Evolutionary conservation across 2,888 invertebrate genomes (phyloP), one percentile per base, ranked within the genome.

Genomic region (Hydrotaea diabolus): DNA sequence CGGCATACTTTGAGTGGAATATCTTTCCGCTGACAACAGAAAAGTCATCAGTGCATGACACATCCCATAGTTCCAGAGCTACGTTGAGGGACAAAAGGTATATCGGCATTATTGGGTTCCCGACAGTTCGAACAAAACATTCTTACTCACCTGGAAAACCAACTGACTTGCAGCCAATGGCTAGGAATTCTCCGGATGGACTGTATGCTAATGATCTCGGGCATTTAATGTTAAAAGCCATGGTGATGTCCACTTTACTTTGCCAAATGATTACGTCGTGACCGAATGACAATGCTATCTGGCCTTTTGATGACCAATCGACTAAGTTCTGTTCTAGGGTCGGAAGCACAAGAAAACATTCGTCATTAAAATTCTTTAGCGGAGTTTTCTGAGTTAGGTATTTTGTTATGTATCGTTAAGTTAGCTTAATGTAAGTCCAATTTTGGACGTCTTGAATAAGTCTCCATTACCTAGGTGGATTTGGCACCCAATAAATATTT

Each of bases 211-310:
- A 78, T 0, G 91, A 87, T 11, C 86, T 86, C 0, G 89, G 88
- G 21, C 88, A 86, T 5, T 87, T 88, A 0, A 91, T 88, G 49
- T 87, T 88, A 39, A 90, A 92, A 0, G 90, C 83, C 88, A 90
- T 87, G 2, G 91, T 92, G 8, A 88, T 81, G 53, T 90, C 89
- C 15, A 89, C 87, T 0, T 87, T 82, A 21, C 90, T 89, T 9
- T 87, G 88, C 91, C 92, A 92, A 17, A 92, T 84, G 36, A 92
- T 90, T 5, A 92, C 86, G 69, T 92, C 91, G n/a, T 88, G 82
- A 1, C 89, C 90, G 84, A 91, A 91, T 0, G 91, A 91, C 8
- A 92, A 89, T 0, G 91, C 92, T 57, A 92, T 90, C 82, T 91
- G 90, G 21, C 89, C 91, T 31, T 86, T 88, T 0, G 85, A 57